Evolutionary conservation across 2,888 invertebrate species (phyloP), one percentile per base, ranked within the genome.

Genomic region (Petrophora chlorosata): DNA sequence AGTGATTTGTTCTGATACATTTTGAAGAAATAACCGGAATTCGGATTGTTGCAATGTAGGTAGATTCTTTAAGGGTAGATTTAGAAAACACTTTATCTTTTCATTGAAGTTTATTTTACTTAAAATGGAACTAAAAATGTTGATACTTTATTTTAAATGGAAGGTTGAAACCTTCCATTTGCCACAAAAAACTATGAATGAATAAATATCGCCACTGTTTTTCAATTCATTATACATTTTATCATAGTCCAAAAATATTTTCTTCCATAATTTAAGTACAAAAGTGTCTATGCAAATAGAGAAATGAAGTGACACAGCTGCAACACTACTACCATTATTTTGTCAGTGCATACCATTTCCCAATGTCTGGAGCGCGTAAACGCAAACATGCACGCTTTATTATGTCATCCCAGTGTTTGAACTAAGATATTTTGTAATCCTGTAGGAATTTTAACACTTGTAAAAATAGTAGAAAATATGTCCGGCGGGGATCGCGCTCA

Each of bases 301-400:
- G 63, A 62, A 65, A 64, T 68, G 61, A 67, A 70, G 71, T 72
- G 72, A 80, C 79, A 80, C 79, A 81, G 74, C 71, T 78, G 80
- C 50, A 59, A 40, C 49, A 44, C 45, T 50, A 44, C 45, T 50
- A 25, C 26, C 33, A 50, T 36, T 73, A 58, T 77, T 81, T 78
- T 70, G 50, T 61, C 59, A 68, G 60, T 59, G 68, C 76, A 73
- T 76, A 70, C 76, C 73, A 58, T 61, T 62, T 64, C 61, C 66
- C 63, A 69, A 68, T 65, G 61, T 65, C 59, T 49, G 59, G 35
- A 49, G 23, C 36, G 8, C 56, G n/a, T 61, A 61, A 64, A 70
- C 57, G n/a, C 61, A 61, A 64, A 70, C 57, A 61, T 49, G 51
- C 63, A 51, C 56, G 56, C 60, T 67, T 67, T 72, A 73, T 69